phyloP scores from a whole-genome alignment of 2,888 invertebrate genomes.

The Drosophila formosana region DNA sequence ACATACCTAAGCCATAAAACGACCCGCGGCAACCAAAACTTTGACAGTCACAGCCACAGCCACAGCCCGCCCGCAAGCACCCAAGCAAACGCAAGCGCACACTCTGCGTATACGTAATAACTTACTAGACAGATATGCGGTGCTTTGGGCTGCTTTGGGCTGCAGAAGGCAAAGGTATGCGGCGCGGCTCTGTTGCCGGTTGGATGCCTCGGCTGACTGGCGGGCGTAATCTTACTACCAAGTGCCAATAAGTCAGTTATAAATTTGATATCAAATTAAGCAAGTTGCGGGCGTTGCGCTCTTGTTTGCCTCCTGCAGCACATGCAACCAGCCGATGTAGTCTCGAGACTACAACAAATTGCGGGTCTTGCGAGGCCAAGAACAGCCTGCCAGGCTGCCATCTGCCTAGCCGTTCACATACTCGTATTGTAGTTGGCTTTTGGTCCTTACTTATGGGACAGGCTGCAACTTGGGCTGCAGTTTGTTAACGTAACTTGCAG shows the following conservation, averaged over 20 bases:
- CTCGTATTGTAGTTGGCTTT: slow-evolving; percentile 54
- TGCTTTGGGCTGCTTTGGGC: neutral
- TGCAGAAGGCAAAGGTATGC: slow-evolving; percentile 9
- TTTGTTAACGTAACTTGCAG: slow-evolving; percentile 52
- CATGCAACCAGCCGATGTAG: slow-evolving; percentile 12
- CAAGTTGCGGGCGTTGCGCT: slow-evolving; percentile 47
- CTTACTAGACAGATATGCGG: slow-evolving; percentile 36
- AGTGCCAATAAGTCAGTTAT: slow-evolving; percentile 81
- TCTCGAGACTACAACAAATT: slow-evolving; percentile 52
- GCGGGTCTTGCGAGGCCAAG: slow-evolving; percentile 22
- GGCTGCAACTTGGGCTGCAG: slow-evolving; percentile 44
- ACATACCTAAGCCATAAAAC: slow-evolving; percentile 51
- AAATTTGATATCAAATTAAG: slow-evolving; percentile 80
- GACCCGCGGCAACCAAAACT: slow-evolving; percentile 53
- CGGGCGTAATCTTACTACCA: slow-evolving; percentile 72
- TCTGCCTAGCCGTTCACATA: slow-evolving; percentile 1
- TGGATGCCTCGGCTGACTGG: slow-evolving; percentile 38
- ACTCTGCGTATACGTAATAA: slow-evolving; percentile 65
- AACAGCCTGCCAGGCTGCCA: neutral
- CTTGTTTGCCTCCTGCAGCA: slow-evolving; percentile 11
- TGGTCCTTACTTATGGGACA: slow-evolving; percentile 43
- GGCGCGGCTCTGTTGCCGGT: slow-evolving; percentile 14
- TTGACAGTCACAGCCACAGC: slow-evolving; percentile 36
- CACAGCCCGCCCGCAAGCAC: slow-evolving; percentile 12
- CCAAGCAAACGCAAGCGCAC: slow-evolving; percentile 9